A percentile compares a stretch with the other conserved stretches of the same genome.
Conservation (phyloP, 2,113 vertebrate species). For the Microtus oregoni region DNA sequence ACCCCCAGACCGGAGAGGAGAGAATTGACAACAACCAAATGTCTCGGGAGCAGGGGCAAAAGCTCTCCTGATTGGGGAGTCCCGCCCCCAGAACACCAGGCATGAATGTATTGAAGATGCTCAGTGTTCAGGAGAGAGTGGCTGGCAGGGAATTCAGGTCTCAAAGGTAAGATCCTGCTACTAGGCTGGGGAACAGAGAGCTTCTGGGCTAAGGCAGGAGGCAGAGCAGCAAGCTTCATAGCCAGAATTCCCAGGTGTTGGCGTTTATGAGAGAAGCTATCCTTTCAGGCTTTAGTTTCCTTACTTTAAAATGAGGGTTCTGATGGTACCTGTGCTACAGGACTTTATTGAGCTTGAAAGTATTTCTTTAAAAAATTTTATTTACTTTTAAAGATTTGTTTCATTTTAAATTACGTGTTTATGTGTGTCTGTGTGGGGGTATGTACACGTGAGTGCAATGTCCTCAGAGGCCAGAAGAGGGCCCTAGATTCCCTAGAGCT, state of each 20-base stretch:
- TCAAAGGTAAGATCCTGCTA: neutral
- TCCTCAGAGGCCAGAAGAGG: neutral
- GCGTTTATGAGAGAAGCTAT: neutral
- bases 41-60: neutral
- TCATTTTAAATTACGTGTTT: neutral
- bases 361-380: neutral
- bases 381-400: neutral
- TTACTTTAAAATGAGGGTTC: neutral
- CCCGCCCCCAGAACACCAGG: neutral
- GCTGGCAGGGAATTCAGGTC: neutral
- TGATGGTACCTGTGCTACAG: neutral
- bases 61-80: neutral
- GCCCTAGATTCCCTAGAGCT: neutral
- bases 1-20: neutral
- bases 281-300: neutral
- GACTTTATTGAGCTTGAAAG: neutral
- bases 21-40: neutral
- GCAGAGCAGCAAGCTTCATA: neutral
- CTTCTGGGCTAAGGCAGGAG: neutral
- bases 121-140: neutral
- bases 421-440: neutral
- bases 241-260: neutral
- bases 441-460: neutral
- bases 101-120: neutral
- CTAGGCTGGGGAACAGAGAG: neutral